Base-by-base conservation (phyloP, 23 tunicate species). In the Phallusia fumigata region DNA sequence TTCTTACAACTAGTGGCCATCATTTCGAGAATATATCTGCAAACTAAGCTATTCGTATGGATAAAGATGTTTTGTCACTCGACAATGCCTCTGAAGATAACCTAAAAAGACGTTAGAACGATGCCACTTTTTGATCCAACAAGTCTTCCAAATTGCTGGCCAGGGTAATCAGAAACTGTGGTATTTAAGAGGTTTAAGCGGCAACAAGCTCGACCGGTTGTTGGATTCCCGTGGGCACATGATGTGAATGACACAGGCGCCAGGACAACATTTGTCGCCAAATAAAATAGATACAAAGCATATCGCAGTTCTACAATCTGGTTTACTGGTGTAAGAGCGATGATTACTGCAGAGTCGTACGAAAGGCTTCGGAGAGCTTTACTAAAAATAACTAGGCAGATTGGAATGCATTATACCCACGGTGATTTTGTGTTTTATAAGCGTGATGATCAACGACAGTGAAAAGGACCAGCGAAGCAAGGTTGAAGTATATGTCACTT, bases 191-290 rank as follows among this genome's bases (percentile, higher is more conserved):
- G 35, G 30, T 31, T 19, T 49, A 53, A 24, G 24, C 36, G 65
- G 32, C 22, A 2, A 21, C 36, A 76, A 31, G 35, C 83, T n/a
- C 52, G 35, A 80, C 83, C 73, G 0, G 73, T 36, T 35, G 84
- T 65, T 22, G 84, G 50, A 32, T 35, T 81, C 1, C 31, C 77
- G 15, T 64, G 52, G 77, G 77, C 76, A n/a, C 32, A 35, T 30
- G 36, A 81, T 33, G 58, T 81, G 47, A 81, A 81, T 81, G 53
- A 33, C 2, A 51, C 69, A 15, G 83, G 50, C 11, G 83, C 83
- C 45, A 47, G n/a, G n/a, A n/a, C n/a, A n/a, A n/a, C n/a, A n/a
- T n/a, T n/a, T n/a, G n/a, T n/a, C n/a, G n/a, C n/a, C n/a, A n/a
- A n/a, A n/a, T n/a, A n/a, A n/a, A n/a, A n/a, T n/a, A n/a, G n/a